Percentiles rank a stretch among this genome's conserved stretches.
Evolutionary conservation across 2,113 vertebrate species (phyloP).

Genomic region (Equus przewalskii): DNA sequence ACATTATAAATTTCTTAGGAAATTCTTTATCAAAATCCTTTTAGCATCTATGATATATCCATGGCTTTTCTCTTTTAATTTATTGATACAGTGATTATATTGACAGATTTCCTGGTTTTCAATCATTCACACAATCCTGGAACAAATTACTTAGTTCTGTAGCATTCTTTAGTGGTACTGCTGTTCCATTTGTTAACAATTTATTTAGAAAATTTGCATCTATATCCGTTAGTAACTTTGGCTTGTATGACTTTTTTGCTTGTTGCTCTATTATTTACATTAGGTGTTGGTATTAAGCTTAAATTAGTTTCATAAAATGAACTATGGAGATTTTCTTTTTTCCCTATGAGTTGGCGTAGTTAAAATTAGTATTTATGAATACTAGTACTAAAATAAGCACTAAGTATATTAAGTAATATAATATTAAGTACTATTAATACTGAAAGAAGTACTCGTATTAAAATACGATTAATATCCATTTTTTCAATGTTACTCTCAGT

Average conservation of each 20-base stretch:
- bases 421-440: not conserved
- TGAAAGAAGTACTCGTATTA: not conserved
- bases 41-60: not conserved
- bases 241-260: not conserved
- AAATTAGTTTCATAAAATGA: conserved; percentile 23
- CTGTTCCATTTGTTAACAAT: not conserved
- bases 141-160: not conserved
- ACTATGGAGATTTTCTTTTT: not conserved
- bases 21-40: not conserved
- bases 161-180: not conserved
- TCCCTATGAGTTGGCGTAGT: not conserved
- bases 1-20: not conserved
- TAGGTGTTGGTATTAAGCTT: not conserved
- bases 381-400: not conserved
- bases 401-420: not conserved
- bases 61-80: not conserved
- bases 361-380: not conserved
- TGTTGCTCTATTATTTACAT: not conserved
- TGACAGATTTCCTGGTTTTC: not conserved
- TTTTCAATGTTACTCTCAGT: not conserved
- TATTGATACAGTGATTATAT: not conserved
- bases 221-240: not conserved
- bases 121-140: not conserved
- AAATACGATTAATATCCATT: not conserved
- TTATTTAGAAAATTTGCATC: conserved; percentile 20